A percentile compares a stretch with the other conserved stretches of the same genome.
phyloP scores from a whole-genome alignment of 2,888 invertebrate species.

The Sinelater perroti region DNA sequence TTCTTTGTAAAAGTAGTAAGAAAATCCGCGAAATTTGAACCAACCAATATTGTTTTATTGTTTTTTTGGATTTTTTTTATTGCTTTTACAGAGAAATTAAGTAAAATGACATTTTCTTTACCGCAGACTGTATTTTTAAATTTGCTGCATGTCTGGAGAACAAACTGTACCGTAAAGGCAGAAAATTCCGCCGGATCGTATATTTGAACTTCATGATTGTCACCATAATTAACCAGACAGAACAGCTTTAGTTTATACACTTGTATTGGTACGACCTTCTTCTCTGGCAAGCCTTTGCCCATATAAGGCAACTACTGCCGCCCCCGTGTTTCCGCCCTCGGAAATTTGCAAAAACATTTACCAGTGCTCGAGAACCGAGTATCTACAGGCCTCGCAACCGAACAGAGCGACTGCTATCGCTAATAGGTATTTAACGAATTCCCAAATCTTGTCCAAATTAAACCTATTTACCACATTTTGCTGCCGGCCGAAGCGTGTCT shows the following conservation, averaged over 20 bases:
- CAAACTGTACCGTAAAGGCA: too few relatives aligned
- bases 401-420: too few relatives aligned
- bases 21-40: neutral
- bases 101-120: neutral
- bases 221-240: slow-evolving; percentile 34
- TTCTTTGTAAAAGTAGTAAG: too few relatives aligned
- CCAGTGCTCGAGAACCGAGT: slow-evolving; percentile 24
- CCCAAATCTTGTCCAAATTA: too few relatives aligned
- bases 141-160: too few relatives aligned
- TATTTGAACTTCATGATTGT: slow-evolving; percentile 26
- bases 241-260: slow-evolving; percentile 36
- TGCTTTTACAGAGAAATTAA: neutral
- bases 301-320: slow-evolving; percentile 55
- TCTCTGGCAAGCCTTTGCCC: slow-evolving; percentile 55
- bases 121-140: too few relatives aligned
- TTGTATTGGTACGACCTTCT: slow-evolving; percentile 42
- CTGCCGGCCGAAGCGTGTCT: too few relatives aligned
- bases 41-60: neutral
- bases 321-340: slow-evolving; percentile 56
- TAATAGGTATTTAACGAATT: too few relatives aligned
- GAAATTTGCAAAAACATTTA: slow-evolving; percentile 44
- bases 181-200: slow-evolving; percentile 6
- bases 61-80: neutral
- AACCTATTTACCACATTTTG: too few relatives aligned
- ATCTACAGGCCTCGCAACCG: too few relatives aligned